Percentiles rank a stretch among this genome's conserved stretches.
phyloP scores from a whole-genome alignment of 1,140 invertebrate species.

The Dendrolimus punctatus region DNA sequence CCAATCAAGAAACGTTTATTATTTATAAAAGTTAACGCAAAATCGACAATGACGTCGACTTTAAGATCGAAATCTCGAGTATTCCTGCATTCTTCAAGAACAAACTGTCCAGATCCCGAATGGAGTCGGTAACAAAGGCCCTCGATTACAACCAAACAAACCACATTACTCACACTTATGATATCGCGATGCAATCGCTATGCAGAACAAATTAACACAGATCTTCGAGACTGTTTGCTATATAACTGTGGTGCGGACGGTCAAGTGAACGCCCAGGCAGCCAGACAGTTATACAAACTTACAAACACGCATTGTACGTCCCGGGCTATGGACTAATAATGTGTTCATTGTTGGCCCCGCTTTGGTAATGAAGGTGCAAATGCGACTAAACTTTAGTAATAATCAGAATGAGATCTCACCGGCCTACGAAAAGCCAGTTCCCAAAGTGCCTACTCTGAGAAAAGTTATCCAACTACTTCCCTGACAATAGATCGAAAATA shows the following conservation, averaged over 20 bases:
- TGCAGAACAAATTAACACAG: slow-evolving; percentile 59
- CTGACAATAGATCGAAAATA: no score
- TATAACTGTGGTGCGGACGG: slow-evolving; percentile 42
- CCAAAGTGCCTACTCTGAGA: background rate
- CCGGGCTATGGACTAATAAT: slow-evolving; percentile 49
- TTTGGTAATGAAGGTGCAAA: slow-evolving; percentile 44
- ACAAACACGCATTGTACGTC: slow-evolving; percentile 51
- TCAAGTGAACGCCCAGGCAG: slow-evolving; percentile 45
- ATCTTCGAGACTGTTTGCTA: slow-evolving; percentile 48
- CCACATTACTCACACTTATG: slow-evolving; percentile 25
- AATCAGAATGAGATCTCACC: no score
- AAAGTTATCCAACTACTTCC: no score
- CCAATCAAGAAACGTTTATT: no score
- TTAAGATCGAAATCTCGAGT: no score
- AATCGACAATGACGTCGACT: no score
- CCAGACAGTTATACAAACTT: slow-evolving; percentile 60
- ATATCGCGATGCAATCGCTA: slow-evolving; percentile 40
- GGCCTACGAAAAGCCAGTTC: no score
- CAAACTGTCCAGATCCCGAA: slow-evolving; percentile 1
- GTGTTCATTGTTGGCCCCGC: slow-evolving; percentile 51
- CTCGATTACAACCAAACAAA: slow-evolving; percentile 1
- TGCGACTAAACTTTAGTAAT: slow-evolving; percentile 19
- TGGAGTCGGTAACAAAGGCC: slow-evolving; percentile 2
- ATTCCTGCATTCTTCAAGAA: background rate
- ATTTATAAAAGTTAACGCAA: no score